These are phyloP conservation scores for Potorous gilbertii DNA, from an alignment of 2,797 vertebrate species.

Conservation along the genomic window DNA sequence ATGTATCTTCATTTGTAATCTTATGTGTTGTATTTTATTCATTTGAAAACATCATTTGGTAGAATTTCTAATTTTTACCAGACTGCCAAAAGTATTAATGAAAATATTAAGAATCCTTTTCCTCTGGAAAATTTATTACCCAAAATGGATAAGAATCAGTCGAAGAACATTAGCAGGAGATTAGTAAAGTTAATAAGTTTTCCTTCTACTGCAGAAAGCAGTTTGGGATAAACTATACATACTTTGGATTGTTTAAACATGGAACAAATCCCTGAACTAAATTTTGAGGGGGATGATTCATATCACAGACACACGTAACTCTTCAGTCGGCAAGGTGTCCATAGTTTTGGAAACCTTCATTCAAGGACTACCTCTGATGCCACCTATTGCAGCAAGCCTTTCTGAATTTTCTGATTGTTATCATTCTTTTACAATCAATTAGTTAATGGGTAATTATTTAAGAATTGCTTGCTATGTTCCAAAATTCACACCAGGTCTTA, in stretches of 20 bases:
- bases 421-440: background rate
- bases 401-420: background rate
- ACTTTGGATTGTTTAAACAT: background rate
- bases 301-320: background rate
- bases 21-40: no score
- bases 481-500: background rate
- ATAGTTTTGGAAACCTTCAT: background rate
- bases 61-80: no score
- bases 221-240: background rate
- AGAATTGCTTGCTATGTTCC: background rate
- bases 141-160: no score
- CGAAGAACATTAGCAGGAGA: no score
- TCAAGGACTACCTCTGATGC: background rate
- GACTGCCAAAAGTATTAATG: no score
- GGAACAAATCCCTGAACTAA: background rate
- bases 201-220: no score
- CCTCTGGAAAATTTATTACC: no score
- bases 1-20: no score
- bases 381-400: background rate
- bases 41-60: no score
- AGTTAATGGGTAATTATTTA: background rate
- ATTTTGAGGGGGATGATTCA: background rate
- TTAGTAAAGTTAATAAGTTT: no score
- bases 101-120: no score
- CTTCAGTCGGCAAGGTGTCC: background rate